Conservation (phyloP, 2,888 invertebrate species). For the Cacoxenus indagator region DNA sequence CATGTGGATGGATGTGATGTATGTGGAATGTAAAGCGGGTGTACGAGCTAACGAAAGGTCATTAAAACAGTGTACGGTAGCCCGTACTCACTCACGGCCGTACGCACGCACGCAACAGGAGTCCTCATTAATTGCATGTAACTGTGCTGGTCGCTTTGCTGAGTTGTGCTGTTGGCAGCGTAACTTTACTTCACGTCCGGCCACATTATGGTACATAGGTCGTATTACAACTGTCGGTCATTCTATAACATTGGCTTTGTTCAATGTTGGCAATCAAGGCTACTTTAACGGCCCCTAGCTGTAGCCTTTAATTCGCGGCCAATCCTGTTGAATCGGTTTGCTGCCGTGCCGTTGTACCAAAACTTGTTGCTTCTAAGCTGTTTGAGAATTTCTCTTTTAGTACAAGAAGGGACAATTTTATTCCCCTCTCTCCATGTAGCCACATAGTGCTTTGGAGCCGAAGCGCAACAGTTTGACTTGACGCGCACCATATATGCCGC, state of each 20-base stretch:
- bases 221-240: background rate
- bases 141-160: background rate
- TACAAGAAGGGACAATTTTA: constrained; percentile 34
- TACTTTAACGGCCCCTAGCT: background rate
- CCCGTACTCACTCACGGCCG: background rate
- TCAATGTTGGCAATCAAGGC: background rate
- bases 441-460: too few species aligned
- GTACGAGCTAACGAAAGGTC: background rate
- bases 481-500: constrained; percentile 21
- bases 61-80: background rate
- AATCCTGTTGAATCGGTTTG: background rate
- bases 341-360: background rate
- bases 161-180: background rate
- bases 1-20: background rate
- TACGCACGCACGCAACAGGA: background rate
- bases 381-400: constrained; percentile 3
- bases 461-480: constrained; percentile 22
- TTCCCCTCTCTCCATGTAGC: constrained; percentile 24
- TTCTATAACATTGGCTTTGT: background rate
- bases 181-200: background rate
- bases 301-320: background rate
- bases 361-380: constrained; percentile 21
- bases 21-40: background rate
- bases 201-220: background rate
- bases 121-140: constrained; percentile 1